A percentile compares a stretch with the other conserved stretches of the same genome.
Evolutionary conservation across 23 tunicate species (phyloP).

Genomic region (Halocynthia aurantium): DNA sequence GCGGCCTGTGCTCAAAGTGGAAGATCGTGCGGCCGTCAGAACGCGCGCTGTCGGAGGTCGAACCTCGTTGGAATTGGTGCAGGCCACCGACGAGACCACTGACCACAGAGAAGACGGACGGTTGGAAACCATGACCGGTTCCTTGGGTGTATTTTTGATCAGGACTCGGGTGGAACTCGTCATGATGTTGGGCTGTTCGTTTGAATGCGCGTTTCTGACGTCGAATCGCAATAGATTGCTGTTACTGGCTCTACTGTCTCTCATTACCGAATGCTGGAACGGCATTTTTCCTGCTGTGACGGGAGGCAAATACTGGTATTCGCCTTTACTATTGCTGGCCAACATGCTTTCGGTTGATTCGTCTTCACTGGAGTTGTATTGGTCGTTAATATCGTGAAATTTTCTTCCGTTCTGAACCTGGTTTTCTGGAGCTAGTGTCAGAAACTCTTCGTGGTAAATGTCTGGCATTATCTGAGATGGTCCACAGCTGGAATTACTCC

Average conservation of each 20-base stretch:
- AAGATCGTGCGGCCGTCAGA: neutral
- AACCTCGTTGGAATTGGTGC: neutral
- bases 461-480: too few species aligned
- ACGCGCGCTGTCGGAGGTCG: neutral
- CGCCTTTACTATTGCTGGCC: neutral
- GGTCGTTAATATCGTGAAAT: neutral
- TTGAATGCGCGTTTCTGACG: too few species aligned
- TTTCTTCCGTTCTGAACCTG: too few species aligned
- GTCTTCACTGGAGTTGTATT: constrained; percentile 8
- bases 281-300: too few species aligned
- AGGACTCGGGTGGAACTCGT: neutral
- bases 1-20: too few species aligned
- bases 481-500: too few species aligned
- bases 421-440: too few species aligned
- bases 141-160: neutral
- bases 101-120: constrained; percentile 22
- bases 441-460: too few species aligned
- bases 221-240: too few species aligned
- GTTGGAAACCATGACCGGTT: neutral
- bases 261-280: too few species aligned
- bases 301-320: neutral
- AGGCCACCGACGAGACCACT: constrained; percentile 1
- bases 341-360: constrained; percentile 7
- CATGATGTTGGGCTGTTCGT: neutral
- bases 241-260: too few species aligned